These are phyloP conservation scores for Boloria euphrosyne DNA, from an alignment of 2,888 invertebrate species.

Conservation along the genomic window DNA sequence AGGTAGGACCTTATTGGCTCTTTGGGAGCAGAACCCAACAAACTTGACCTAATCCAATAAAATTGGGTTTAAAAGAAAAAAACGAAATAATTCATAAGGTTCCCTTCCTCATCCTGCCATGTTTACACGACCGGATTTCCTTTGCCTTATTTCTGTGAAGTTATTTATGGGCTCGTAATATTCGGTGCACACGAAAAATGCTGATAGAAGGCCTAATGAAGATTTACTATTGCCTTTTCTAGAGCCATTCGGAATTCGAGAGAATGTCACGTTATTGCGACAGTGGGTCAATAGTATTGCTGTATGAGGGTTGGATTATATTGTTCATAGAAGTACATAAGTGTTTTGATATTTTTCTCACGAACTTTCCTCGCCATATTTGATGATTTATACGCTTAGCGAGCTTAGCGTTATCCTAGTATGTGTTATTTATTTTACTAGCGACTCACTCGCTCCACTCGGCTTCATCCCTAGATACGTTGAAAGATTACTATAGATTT, in stretches of 20 bases:
- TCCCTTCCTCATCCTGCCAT: conserved; percentile 26
- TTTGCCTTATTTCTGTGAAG: conserved; percentile 47
- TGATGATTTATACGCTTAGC: no score
- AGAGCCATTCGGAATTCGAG: conserved; percentile 19
- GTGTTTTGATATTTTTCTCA: not conserved
- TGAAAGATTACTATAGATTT: no score
- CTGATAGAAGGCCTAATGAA: conserved; percentile 46
- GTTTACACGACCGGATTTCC: conserved; percentile 45
- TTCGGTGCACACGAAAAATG: conserved; percentile 42
- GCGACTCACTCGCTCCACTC: no score
- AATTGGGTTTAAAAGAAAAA: conserved; percentile 24
- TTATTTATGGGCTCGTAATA: conserved; percentile 48
- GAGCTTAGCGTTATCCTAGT: no score
- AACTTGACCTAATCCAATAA: conserved; percentile 14
- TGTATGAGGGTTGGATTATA: not conserved
- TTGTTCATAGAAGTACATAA: not conserved
- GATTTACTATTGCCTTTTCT: conserved; percentile 41
- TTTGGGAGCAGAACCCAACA: not conserved
- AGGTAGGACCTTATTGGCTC: no score
- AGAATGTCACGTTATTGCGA: conserved; percentile 12
- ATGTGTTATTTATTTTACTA: no score
- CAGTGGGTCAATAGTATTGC: not conserved
- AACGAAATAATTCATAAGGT: conserved; percentile 48
- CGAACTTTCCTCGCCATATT: no score
- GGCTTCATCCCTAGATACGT: no score